A percentile compares a stretch with the other conserved stretches of the same genome.
Conservation (phyloP, 2,888 invertebrate genomes). For the Trachelus troglodyta region DNA sequence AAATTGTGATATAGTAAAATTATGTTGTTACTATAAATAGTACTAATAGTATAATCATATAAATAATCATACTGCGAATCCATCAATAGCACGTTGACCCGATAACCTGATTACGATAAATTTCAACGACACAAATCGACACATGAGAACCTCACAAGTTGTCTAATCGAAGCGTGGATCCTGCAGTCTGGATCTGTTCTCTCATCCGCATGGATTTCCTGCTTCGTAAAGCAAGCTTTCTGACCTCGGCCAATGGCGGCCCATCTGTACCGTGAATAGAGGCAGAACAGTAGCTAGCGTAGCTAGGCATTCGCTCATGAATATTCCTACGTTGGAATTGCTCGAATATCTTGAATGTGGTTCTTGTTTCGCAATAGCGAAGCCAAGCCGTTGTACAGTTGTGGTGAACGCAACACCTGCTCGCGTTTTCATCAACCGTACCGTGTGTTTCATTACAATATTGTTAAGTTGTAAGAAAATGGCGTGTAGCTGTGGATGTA, state of each 20-base stretch:
- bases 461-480: background rate
- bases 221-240: conserved; percentile 52
- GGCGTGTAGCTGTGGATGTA: background rate
- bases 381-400: background rate
- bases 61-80: background rate
- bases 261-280: conserved; percentile 44
- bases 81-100: background rate
- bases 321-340: conserved; percentile 60
- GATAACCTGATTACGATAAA: background rate
- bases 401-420: conserved; percentile 2
- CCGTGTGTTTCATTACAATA: background rate
- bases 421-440: conserved; percentile 4
- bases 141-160: conserved; percentile 41
- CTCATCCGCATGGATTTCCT: conserved; percentile 61
- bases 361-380: conserved; percentile 25
- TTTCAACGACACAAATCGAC: background rate
- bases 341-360: conserved; percentile 54
- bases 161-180: conserved; percentile 59
- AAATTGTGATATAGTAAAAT: too few relatives aligned
- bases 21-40: too few relatives aligned
- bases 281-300: conserved; percentile 43
- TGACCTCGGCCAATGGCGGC: conserved; percentile 20
- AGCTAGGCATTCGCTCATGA: conserved; percentile 52
- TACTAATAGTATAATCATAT: too few relatives aligned
- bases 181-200: conserved; percentile 45